Base-by-base conservation (phyloP, 2,888 invertebrate genomes). In the Agrenia bidenticulata region DNA sequence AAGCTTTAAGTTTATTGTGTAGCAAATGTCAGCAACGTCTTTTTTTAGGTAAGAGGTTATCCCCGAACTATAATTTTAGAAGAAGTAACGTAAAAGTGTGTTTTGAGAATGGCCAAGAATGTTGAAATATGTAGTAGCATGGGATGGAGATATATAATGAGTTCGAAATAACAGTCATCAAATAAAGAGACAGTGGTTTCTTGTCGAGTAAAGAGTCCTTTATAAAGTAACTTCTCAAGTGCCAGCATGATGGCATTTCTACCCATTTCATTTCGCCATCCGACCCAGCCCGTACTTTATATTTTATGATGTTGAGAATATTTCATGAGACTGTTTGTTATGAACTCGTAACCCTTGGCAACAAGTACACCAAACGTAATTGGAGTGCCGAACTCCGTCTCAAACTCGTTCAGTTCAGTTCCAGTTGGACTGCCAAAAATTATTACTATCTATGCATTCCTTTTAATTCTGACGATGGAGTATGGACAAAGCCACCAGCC, bases 321-420 rank as follows among this genome's bases (percentile, higher is more conserved):
- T 75, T 73, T 75, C 72, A 75, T 75, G 75, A 75, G 71, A 53
- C 56, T 62, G 73, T 73, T 75, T 75, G 72, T 72, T 75, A 67
- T 71, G 67, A 64, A 64, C 59, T 32, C 23, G 32, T 73, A 68
- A 19, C 41, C 67, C 72, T 61, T 66, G 71, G 53, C 64, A 62
- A 74, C 74, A 39, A 45, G 56, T 55, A 32, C 49, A 53, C 32
- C 60, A 42, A 55, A 57, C 26, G 45, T 26, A 45, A 62, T 65
- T 65, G 32, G 54, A 32, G 23, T 11, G 32, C 32, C 19, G n/a
- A 17, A 54, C 9, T 54, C 26, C 32, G 17, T 54, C 27, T 13
- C 26, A 2, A 17, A 54, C 54, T 54, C 9, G 4, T 54, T 23
- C 4, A 51, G 15, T 51, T 51, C 51, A 23, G 51, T 51, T 54